Evolutionary conservation across 2,797 vertebrate genomes (phyloP).

Genomic region (Falco biarmicus): DNA sequence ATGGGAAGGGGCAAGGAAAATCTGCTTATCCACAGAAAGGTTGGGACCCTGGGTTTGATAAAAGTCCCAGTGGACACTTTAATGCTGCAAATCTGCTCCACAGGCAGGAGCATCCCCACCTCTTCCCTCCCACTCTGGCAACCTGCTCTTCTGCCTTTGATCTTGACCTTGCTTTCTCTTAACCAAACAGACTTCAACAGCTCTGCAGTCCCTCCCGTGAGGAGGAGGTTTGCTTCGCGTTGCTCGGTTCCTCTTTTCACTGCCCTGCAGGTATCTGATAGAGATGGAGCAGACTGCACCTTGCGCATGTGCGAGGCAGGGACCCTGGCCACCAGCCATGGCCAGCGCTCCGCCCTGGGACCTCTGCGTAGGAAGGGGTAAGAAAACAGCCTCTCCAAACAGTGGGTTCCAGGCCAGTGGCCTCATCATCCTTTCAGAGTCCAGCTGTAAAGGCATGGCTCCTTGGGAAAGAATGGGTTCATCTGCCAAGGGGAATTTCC

Average conservation of each 20-base stretch:
- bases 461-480: neutral
- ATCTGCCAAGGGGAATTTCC: rapidly evolving
- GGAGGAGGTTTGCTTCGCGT: neutral
- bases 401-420: neutral
- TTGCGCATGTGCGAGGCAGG: rapidly evolving
- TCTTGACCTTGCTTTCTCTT: neutral
- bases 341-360: neutral
- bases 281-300: neutral
- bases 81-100: neutral
- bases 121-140: neutral
- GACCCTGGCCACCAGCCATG: rapidly evolving
- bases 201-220: neutral
- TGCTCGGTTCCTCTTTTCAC: neutral
- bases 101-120: neutral
- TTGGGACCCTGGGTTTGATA: neutral
- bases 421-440: neutral
- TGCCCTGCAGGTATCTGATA: neutral
- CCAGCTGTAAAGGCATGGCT: neutral
- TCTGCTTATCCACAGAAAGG: neutral
- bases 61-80: neutral
- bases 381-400: neutral
- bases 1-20: neutral
- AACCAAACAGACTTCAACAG: neutral
- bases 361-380: neutral
- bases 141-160: neutral